Evolutionary conservation across 92 coral and sea anemone genomes (phyloP).

Genomic region (Pocillopora grandis): DNA sequence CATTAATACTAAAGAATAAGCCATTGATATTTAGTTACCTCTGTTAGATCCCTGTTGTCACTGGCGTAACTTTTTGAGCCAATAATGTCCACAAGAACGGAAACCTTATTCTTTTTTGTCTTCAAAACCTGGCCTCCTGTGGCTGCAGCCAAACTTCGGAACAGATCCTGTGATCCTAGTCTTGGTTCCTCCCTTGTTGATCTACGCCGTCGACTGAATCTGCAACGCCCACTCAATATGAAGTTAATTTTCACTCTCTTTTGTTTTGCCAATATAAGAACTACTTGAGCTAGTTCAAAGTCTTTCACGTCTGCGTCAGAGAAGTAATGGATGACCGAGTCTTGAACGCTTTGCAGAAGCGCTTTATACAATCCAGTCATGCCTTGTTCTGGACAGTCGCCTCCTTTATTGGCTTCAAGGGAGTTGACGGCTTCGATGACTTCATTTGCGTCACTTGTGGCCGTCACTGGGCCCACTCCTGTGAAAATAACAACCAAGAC

Average conservation of each 20-base stretch:
- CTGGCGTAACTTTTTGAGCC: conserved; percentile 27
- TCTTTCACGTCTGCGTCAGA: conserved; percentile 75
- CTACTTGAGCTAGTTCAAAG: conserved; percentile 28
- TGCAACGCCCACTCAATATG: conserved; percentile 55
- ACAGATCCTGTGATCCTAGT: conserved; percentile 33
- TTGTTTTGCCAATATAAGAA: conserved; percentile 49
- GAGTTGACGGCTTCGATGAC: conserved; percentile 52
- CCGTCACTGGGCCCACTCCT: conserved; percentile 71
- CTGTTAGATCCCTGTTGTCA: background rate
- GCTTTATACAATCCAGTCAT: conserved; percentile 73
- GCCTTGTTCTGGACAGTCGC: conserved; percentile 67
- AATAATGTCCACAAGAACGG: conserved; percentile 50
- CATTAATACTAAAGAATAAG: too few relatives aligned
- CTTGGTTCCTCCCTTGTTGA: background rate
- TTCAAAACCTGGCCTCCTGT: conserved; percentile 65
- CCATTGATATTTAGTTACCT: conserved; percentile 7
- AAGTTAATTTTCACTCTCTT: conserved; percentile 44
- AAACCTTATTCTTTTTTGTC: conserved; percentile 34
- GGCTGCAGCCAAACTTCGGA: conserved; percentile 54
- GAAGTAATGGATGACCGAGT: conserved; percentile 58
- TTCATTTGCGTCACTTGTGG: conserved; percentile 55
- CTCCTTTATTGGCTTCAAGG: conserved; percentile 51
- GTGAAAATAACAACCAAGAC: background rate
- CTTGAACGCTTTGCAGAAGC: conserved; percentile 49
- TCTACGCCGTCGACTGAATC: conserved; percentile 38